Conservation (phyloP, 92 coral and sea anemone genomes). For the Zoanthus solanderi region DNA sequence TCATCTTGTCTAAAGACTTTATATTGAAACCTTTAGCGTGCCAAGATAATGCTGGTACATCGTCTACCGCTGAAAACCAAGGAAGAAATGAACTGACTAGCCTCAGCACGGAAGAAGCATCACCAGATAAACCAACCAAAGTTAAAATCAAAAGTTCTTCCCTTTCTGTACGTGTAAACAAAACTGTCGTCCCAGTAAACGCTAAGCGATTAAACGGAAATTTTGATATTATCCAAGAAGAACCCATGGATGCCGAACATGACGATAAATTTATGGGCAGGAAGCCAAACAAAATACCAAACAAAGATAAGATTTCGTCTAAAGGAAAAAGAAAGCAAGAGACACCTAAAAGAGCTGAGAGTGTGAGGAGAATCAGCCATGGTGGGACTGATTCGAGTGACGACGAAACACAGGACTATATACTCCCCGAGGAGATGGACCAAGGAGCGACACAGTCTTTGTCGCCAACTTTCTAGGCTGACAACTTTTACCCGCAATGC, state of each 20-base stretch:
- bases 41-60: background rate
- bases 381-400: constrained; percentile 24
- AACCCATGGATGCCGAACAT: constrained; percentile 14
- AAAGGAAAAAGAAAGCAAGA: constrained; percentile 38
- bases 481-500: too few relatives aligned
- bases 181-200: background rate
- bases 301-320: background rate
- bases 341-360: constrained; percentile 15
- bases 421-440: constrained; percentile 35
- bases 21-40: constrained; percentile 4
- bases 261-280: background rate
- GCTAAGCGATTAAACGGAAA: constrained; percentile 12
- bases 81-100: background rate
- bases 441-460: constrained; percentile 6
- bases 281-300: background rate
- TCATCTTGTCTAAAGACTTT: too few relatives aligned
- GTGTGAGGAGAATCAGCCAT: constrained; percentile 16
- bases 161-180: background rate
- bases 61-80: background rate
- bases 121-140: background rate
- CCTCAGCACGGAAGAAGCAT: background rate
- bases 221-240: constrained; percentile 19
- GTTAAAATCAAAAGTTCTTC: background rate
- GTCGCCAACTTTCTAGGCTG: constrained; percentile 13
- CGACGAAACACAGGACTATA: constrained; percentile 33